Conservation (phyloP, 2,113 vertebrate genomes). For the Dipodomys spectabilis region DNA sequence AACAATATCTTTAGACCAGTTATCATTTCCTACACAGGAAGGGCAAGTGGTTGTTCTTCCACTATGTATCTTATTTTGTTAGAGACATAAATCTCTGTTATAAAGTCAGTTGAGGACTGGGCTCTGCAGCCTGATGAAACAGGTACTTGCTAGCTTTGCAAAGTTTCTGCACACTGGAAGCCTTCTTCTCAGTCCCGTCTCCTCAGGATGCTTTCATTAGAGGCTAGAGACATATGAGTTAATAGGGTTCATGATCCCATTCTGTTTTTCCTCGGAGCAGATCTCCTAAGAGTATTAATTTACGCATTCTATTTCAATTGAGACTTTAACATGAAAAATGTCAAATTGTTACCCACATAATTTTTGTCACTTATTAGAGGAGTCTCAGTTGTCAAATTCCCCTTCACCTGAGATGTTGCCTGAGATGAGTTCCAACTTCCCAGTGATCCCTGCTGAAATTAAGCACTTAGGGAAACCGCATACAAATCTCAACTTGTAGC, state of each 20-base stretch:
- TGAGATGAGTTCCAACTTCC: accelerated
- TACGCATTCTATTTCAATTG: conserved; percentile 55
- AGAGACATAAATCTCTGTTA: conserved; percentile 51
- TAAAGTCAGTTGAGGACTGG: conserved; percentile 23
- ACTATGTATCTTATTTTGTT: conserved; percentile 16
- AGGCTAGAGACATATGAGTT: conserved; percentile 39
- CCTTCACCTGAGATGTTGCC: background rate
- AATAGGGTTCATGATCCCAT: conserved; percentile 65
- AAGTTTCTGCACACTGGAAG: background rate
- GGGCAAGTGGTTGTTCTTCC: background rate
- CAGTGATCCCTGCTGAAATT: background rate
- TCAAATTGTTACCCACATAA: conserved; percentile 47
- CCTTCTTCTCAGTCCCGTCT: background rate
- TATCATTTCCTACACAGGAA: conserved; percentile 38
- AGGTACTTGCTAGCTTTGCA: background rate
- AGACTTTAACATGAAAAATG: conserved; percentile 55
- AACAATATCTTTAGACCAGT: conserved; percentile 47
- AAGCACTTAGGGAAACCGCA: background rate
- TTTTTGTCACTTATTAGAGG: conserved; percentile 72
- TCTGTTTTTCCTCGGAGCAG: conserved; percentile 44
- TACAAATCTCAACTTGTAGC: conserved; percentile 50
- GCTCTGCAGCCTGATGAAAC: background rate
- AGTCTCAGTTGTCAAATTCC: conserved; percentile 35
- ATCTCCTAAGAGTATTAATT: conserved; percentile 68
- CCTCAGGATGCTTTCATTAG: conserved; percentile 47